Evolutionary conservation across 2,797 vertebrate genomes (phyloP).

Genomic region (Rhabdomys pumilio): DNA sequence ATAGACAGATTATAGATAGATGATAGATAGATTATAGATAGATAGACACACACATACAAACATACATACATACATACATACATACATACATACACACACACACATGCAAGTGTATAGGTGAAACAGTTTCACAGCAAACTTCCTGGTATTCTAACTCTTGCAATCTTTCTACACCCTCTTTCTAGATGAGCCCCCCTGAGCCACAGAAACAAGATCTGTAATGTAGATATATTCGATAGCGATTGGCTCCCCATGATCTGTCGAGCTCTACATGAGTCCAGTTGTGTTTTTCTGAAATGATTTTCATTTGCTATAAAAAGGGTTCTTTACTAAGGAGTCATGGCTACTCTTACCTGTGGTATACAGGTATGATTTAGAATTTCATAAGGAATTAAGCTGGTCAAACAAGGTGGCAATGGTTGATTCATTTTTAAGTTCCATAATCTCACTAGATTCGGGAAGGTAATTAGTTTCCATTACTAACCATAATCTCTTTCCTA

Average conservation of each 20-base stretch:
- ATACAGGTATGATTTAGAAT: neutral
- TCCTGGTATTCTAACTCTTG: neutral
- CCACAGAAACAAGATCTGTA: neutral
- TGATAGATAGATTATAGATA: too few relatives aligned
- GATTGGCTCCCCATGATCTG: neutral
- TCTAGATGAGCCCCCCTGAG: neutral
- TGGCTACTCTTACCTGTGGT: neutral
- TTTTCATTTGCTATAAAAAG: neutral
- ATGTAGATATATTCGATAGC: neutral
- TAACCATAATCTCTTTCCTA: neutral
- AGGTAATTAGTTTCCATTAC: neutral
- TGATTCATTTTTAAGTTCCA: neutral
- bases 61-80: too few relatives aligned
- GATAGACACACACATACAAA: too few relatives aligned
- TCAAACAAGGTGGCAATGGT: neutral
- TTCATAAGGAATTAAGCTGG: neutral
- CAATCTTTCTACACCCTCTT: neutral
- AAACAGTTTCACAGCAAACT: neutral
- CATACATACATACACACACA: neutral
- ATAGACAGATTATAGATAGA: too few relatives aligned
- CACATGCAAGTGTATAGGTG: neutral
- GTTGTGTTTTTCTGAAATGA: neutral
- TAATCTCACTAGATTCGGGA: neutral
- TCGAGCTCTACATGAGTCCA: neutral
- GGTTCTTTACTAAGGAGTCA: too few relatives aligned